Evolutionary conservation across 2,113 vertebrate species (phyloP), one percentile per base, ranked within the genome.

Genomic region (Rhinopomastus cyanomelas): DNA sequence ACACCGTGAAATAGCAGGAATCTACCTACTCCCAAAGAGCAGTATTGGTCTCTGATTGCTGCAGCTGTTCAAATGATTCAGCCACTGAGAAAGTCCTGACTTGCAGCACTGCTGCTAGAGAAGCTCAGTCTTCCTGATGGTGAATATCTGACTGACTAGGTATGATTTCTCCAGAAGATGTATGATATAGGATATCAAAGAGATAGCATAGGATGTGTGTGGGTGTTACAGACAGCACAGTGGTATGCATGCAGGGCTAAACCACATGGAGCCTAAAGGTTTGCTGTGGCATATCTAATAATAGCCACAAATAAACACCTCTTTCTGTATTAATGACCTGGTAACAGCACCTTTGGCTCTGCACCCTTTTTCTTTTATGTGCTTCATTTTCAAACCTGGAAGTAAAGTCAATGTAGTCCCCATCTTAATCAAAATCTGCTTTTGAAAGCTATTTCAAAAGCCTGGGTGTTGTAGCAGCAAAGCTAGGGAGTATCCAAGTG

Each of bases 151-250:
- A 60, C 39, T 78, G 61, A 69, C 27, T 68, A 60, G 82, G 53
- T 87, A 36, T 34, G 61, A 75, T 65, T 92, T 73, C 68, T 72
- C 13, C 65, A 88, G 76, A 19, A 74, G 67, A 78, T 2, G 19
- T 30, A 22, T 61, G 80, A 51, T 75, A 69, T n/a, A 81, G 57
- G 53, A 49, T 85, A 57, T 20, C 1, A 9, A 36, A 81, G 34
- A 78, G 68, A 44, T 30, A 89, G 34, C 22, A 88, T 65, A 92
- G 88, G 85, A 93, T 83, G 61, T 81, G 44, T 88, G 94, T 94
- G 89, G 91, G 91, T 88, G 89, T 53, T 78, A 29, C 80, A 91
- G 71, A 91, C 85, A 80, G 89, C 66, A 83, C 73, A 91, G 64
- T 59, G 81, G 20, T 51, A 16, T 16, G 59, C 51, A 51, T 46